These are phyloP conservation scores for Aelia acuminata DNA, from an alignment of 2,888 invertebrate species.

Conservation along the genomic window DNA sequence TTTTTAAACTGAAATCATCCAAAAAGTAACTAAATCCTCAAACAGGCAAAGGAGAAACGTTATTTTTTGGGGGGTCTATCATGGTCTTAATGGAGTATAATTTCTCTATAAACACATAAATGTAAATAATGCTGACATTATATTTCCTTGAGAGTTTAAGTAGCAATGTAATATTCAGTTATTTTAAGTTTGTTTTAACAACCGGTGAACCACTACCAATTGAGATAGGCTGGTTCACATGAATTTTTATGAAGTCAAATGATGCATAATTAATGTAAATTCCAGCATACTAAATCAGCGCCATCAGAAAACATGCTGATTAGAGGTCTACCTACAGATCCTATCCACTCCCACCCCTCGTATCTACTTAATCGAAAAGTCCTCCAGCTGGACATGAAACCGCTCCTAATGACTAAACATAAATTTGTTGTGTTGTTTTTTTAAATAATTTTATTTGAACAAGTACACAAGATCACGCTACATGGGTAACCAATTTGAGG, in stretches of 20 bases:
- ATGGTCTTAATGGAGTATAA: too few species aligned
- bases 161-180: background rate
- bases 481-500: background rate
- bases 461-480: background rate
- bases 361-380: background rate
- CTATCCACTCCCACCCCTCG: background rate
- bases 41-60: too few species aligned
- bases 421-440: too few species aligned
- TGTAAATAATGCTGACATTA: too few species aligned
- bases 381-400: background rate
- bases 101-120: too few species aligned
- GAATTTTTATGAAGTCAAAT: slow-evolving; percentile 36
- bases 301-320: slow-evolving; percentile 16
- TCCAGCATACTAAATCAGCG: background rate
- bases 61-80: too few species aligned
- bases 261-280: slow-evolving; percentile 46
- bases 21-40: too few species aligned
- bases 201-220: background rate
- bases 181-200: slow-evolving; percentile 2
- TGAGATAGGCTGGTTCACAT: slow-evolving; percentile 37
- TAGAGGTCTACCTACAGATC: slow-evolving; percentile 31
- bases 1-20: too few species aligned
- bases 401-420: background rate
- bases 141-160: background rate
- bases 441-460: background rate